A percentile compares a stretch with the other conserved stretches of the same genome.
phyloP scores from a whole-genome alignment of 2,888 invertebrate species.

The Netelia virgata region DNA sequence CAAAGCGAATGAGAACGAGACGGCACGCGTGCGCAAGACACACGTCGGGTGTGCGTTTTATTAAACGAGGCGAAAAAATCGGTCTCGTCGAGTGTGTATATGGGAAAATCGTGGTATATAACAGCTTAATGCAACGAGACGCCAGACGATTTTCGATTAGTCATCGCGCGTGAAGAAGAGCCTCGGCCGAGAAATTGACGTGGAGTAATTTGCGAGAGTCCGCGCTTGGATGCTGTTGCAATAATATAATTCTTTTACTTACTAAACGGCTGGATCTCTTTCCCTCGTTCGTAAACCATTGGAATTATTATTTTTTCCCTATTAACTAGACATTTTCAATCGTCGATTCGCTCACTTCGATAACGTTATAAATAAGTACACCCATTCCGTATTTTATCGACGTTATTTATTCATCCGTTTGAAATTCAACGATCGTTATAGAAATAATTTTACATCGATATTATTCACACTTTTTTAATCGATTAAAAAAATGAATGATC shows the following conservation, averaged over 20 bases:
- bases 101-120: slow-evolving; percentile 35
- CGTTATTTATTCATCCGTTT: neutral
- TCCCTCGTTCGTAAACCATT: neutral
- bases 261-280: slow-evolving; percentile 16
- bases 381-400: neutral
- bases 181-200: slow-evolving; percentile 52
- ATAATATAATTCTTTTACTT: slow-evolving; percentile 7
- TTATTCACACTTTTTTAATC: neutral
- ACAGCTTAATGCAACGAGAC: slow-evolving; percentile 13
- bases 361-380: neutral
- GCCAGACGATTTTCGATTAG: slow-evolving; percentile 65
- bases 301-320: neutral
- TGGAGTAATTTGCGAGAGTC: slow-evolving; percentile 55
- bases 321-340: neutral
- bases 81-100: slow-evolving; percentile 23
- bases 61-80: slow-evolving; percentile 68
- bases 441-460: too few species aligned
- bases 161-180: slow-evolving; percentile 68
- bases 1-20: slow-evolving; percentile 73
- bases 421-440: too few species aligned
- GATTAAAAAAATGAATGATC: slow-evolving; percentile 1
- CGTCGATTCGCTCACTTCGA: neutral
- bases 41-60: slow-evolving; percentile 56
- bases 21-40: slow-evolving; percentile 66
- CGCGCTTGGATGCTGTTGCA: slow-evolving; percentile 26